Conservation (phyloP, 2,888 invertebrate species). For the Polymixis lichenea region DNA sequence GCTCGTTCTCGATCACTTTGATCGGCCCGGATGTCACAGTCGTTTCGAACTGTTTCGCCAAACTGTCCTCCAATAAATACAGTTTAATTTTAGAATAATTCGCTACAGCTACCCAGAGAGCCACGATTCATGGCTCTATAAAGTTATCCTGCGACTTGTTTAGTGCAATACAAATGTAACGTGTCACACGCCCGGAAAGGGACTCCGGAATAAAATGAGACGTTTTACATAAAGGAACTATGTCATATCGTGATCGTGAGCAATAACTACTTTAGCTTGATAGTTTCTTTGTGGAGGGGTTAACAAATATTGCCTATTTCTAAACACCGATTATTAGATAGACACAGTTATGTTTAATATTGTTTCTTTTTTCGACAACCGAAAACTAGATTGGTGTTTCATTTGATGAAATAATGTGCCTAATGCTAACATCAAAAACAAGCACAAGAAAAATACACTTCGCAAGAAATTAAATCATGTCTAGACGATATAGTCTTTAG, state of each 20-base stretch:
- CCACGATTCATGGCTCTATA: slow-evolving; percentile 79
- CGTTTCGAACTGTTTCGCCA: slow-evolving; percentile 79
- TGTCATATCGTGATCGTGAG: slow-evolving; percentile 60
- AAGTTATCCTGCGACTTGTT: slow-evolving; percentile 77
- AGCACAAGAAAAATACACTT: slow-evolving; percentile 16
- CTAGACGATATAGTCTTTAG: slow-evolving; percentile 24
- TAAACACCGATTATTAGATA: slow-evolving; percentile 37
- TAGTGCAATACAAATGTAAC: slow-evolving; percentile 75
- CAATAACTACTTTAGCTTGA: slow-evolving; percentile 58
- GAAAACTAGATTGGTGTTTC: neutral
- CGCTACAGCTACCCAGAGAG: slow-evolving; percentile 75
- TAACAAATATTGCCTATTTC: slow-evolving; percentile 54
- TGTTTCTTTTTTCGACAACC: neutral
- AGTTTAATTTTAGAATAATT: slow-evolving; percentile 86
- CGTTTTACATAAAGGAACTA: slow-evolving; percentile 58
- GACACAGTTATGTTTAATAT: slow-evolving; percentile 16
- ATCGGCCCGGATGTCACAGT: slow-evolving; percentile 87
- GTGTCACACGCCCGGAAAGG: slow-evolving; percentile 66
- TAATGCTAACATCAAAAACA: slow-evolving; percentile 13
- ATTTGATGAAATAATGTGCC: slow-evolving; percentile 5
- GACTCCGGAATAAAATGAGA: slow-evolving; percentile 69
- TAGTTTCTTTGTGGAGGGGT: slow-evolving; percentile 55
- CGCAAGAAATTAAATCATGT: slow-evolving; percentile 29
- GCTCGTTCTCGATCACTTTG: slow-evolving; percentile 85
- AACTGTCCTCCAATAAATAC: slow-evolving; percentile 80